Evolutionary conservation across 64 coral and sea anemone genomes (phyloP).

Genomic region (Platygyra sinensis): DNA sequence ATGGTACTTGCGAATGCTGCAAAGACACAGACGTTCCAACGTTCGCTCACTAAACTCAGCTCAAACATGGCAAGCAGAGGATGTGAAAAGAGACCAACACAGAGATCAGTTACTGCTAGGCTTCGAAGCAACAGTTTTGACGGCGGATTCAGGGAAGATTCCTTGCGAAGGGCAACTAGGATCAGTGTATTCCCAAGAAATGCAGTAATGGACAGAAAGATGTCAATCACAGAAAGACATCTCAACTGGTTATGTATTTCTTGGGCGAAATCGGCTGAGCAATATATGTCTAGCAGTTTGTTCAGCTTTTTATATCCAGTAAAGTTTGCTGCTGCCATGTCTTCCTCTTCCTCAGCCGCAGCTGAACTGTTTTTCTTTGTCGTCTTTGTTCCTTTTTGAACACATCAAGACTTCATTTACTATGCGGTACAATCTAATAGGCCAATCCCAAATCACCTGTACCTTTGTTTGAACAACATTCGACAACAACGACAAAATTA

Average conservation of each 20-base stretch:
- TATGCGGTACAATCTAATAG: too few relatives aligned
- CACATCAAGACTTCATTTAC: too few relatives aligned
- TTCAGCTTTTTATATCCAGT: background rate
- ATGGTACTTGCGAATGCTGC: background rate
- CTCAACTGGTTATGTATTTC: background rate
- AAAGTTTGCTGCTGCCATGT: background rate
- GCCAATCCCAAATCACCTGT: too few relatives aligned
- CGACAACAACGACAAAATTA: too few relatives aligned
- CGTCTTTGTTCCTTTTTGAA: background rate
- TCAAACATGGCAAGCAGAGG: background rate
- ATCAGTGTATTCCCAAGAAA: constrained; percentile 7
- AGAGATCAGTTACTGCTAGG: background rate
- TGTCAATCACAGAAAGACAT: background rate
- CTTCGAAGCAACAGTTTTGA: constrained; percentile 16
- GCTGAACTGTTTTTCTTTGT: too few relatives aligned
- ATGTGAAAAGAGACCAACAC: background rate
- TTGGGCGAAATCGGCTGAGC: background rate
- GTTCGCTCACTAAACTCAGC: background rate
- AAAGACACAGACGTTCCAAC: background rate
- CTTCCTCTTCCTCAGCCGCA: background rate
- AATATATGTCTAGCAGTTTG: background rate
- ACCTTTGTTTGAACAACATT: too few relatives aligned
- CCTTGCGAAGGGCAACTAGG: constrained; percentile 12
- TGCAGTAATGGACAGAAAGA: background rate
- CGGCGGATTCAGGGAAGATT: background rate